Evolutionary conservation across 2,888 invertebrate genomes (phyloP).

Genomic region (Hirtodrosophila confusa): DNA sequence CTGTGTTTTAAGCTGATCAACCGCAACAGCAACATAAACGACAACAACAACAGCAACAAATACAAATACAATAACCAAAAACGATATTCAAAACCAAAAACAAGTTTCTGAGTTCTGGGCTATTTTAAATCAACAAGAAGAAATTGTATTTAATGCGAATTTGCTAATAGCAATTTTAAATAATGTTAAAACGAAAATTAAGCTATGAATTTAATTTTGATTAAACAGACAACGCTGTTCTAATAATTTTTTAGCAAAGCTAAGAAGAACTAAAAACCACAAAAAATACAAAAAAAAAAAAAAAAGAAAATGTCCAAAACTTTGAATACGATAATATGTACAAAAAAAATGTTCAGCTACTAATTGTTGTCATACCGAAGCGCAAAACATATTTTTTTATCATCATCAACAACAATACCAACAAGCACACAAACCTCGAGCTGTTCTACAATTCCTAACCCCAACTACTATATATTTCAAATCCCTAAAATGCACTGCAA

Average conservation of each 20-base stretch:
- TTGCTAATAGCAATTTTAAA: conserved; percentile 20
- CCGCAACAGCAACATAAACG: conserved; percentile 10
- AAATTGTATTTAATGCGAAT: conserved; percentile 36
- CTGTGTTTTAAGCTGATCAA: conserved; percentile 32
- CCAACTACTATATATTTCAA: conserved; percentile 1
- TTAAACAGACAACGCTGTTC: conserved; percentile 19
- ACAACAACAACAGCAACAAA: conserved; percentile 13
- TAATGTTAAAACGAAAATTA: conserved; percentile 24
- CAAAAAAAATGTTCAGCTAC: conserved; percentile 71
- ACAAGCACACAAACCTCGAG: conserved; percentile 20
- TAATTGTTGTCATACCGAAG: conserved; percentile 65
- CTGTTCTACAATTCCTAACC: conserved; percentile 5
- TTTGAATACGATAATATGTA: conserved; percentile 84
- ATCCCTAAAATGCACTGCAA: conserved; percentile 15
- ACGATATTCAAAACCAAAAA: conserved; percentile 57
- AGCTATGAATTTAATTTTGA: conserved; percentile 6
- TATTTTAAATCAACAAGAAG: conserved; percentile 66
- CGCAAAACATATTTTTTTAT: conserved; percentile 53
- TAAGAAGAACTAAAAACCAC: conserved; percentile 43
- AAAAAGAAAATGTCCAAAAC: conserved; percentile 83
- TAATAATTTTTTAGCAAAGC: conserved; percentile 35
- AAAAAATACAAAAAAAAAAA: conserved; percentile 3
- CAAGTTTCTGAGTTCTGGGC: conserved; percentile 83
- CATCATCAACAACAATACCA: conserved; percentile 56
- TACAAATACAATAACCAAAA: conserved; percentile 29